Conservation (phyloP, 2,113 vertebrate species). For the Bubo scandiacus region DNA sequence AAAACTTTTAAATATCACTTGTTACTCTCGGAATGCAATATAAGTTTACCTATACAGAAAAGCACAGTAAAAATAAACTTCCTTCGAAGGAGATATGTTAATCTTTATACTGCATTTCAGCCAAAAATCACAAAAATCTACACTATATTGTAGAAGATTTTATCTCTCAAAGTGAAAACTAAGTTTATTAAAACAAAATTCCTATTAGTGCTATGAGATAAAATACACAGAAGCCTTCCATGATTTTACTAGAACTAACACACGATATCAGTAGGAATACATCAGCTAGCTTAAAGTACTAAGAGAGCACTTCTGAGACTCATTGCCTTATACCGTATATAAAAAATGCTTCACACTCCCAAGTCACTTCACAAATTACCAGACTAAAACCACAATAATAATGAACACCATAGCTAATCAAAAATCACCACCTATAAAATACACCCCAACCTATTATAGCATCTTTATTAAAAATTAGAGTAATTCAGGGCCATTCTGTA, state of each 20-base stretch:
- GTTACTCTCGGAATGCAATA: not conserved
- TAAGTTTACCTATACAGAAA: not conserved
- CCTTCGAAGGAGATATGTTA: not conserved
- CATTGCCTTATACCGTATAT: fast-evolving
- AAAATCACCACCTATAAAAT: not conserved
- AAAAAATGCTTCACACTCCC: not conserved
- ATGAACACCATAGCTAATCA: not conserved
- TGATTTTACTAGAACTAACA: not conserved
- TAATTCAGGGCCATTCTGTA: not conserved
- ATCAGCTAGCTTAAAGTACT: not conserved
- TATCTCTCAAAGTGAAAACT: not conserved
- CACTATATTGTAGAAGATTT: not conserved
- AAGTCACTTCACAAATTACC: not conserved
- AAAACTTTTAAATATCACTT: not conserved
- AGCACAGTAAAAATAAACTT: not conserved
- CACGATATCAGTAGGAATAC: not conserved
- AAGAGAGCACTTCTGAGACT: not conserved
- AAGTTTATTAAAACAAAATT: not conserved
- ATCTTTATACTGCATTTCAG: not conserved
- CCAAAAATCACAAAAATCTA: not conserved
- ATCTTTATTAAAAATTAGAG: not conserved
- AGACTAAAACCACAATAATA: not conserved
- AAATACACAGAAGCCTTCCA: not conserved
- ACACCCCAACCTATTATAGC: not conserved
- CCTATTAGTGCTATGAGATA: not conserved